These are phyloP conservation scores for Meliscaeva auricollis DNA, from an alignment of 2,888 invertebrate species.

Conservation along the genomic window DNA sequence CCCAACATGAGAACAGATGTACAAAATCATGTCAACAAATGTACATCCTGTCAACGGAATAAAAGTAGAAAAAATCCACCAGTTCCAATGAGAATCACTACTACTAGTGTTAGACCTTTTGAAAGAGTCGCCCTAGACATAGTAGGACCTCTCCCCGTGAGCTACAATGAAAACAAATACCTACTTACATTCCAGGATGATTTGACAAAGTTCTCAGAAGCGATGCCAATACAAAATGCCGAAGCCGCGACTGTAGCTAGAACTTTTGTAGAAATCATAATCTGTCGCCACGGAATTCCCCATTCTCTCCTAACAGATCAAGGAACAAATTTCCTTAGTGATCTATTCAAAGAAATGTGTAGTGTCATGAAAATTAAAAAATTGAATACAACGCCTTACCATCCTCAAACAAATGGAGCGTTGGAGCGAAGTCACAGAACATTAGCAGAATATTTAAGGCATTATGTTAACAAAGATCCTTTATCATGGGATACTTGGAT, in stretches of 20 bases:
- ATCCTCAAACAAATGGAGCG: conserved; percentile 76
- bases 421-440: conserved; percentile 76
- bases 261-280: neutral
- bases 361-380: neutral
- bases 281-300: neutral
- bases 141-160: neutral
- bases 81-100: neutral
- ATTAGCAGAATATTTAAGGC: too few species aligned
- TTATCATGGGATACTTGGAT: too few species aligned
- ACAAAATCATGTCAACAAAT: neutral
- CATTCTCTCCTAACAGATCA: neutral
- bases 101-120: neutral
- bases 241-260: neutral
- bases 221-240: neutral
- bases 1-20: neutral
- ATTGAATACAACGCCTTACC: neutral
- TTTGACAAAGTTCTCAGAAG: neutral
- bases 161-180: neutral
- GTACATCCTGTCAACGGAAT: neutral
- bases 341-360: neutral
- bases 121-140: neutral
- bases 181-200: neutral
- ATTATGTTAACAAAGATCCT: too few species aligned
- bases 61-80: neutral
- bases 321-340: neutral